Evolutionary conservation across 1,140 invertebrate genomes (phyloP).

Genomic region (Drosophila tsacasi): DNA sequence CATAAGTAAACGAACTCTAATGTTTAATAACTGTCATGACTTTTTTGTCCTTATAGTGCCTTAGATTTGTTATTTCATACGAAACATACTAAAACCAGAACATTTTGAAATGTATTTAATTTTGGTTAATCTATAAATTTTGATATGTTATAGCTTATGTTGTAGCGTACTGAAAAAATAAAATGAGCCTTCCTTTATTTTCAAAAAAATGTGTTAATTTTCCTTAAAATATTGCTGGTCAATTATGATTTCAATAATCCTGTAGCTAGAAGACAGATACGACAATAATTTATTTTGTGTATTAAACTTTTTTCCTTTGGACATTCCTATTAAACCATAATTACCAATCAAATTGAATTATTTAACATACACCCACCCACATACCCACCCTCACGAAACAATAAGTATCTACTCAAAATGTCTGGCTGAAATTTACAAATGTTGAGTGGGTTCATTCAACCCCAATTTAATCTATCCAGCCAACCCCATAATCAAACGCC

Average conservation of each 20-base stretch:
- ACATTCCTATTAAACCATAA: slow-evolving; percentile 22
- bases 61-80: no score
- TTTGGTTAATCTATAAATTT: no score
- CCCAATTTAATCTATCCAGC: slow-evolving; percentile 13
- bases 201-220: no score
- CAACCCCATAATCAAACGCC: slow-evolving; percentile 64
- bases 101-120: no score
- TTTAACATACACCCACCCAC: slow-evolving; percentile 24
- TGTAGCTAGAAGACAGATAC: background rate
- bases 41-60: no score
- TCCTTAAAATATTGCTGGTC: background rate
- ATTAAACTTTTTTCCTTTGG: background rate
- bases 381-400: slow-evolving; percentile 27
- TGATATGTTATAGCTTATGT: no score
- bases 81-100: no score
- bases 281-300: no score
- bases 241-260: background rate
- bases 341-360: slow-evolving; percentile 43
- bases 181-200: no score
- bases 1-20: no score
- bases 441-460: slow-evolving; percentile 51
- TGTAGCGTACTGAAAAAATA: no score
- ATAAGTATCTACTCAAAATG: slow-evolving; percentile 60
- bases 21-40: no score
- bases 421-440: slow-evolving; percentile 69